Evolutionary conservation across 2,888 invertebrate species (phyloP).

Genomic region (Xestia c-nigrum): DNA sequence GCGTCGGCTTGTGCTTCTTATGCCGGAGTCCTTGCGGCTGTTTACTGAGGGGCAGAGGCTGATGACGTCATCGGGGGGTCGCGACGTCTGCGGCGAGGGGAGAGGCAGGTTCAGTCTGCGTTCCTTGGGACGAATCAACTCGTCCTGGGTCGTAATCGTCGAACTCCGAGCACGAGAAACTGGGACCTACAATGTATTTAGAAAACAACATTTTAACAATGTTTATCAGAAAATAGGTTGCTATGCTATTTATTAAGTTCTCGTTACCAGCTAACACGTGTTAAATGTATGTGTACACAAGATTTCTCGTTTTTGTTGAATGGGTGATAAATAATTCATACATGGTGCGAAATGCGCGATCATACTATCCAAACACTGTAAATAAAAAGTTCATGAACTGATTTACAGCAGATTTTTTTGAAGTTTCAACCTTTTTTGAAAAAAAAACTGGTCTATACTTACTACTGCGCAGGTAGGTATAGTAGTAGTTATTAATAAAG

Average conservation of each 20-base stretch:
- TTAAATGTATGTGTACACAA: constrained; percentile 51
- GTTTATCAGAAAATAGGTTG: constrained; percentile 35
- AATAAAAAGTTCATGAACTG: constrained; percentile 40
- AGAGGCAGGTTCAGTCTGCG: constrained; percentile 86
- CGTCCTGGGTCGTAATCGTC: constrained; percentile 85
- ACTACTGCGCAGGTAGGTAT: neutral
- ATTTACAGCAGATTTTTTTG: constrained; percentile 12
- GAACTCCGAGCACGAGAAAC: constrained; percentile 88
- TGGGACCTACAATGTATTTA: constrained; percentile 77
- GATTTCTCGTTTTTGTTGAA: constrained; percentile 43
- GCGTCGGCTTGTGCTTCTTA: constrained; percentile 95
- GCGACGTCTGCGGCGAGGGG: constrained; percentile 77
- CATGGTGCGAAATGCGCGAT: constrained; percentile 8
- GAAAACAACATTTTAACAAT: constrained; percentile 26
- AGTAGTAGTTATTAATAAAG: neutral
- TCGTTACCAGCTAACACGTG: constrained; percentile 48
- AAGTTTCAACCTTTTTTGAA: neutral
- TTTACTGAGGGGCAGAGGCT: constrained; percentile 94
- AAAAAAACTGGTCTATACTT: neutral
- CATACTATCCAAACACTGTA: constrained; percentile 23
- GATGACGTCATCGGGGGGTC: constrained; percentile 91
- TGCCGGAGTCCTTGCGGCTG: constrained; percentile 97
- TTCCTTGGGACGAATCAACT: constrained; percentile 81
- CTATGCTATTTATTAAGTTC: constrained; percentile 37
- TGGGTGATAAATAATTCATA: constrained; percentile 42